Base-by-base conservation (phyloP, 2,797 vertebrate genomes). In the Chaetodon trifasciatus region DNA sequence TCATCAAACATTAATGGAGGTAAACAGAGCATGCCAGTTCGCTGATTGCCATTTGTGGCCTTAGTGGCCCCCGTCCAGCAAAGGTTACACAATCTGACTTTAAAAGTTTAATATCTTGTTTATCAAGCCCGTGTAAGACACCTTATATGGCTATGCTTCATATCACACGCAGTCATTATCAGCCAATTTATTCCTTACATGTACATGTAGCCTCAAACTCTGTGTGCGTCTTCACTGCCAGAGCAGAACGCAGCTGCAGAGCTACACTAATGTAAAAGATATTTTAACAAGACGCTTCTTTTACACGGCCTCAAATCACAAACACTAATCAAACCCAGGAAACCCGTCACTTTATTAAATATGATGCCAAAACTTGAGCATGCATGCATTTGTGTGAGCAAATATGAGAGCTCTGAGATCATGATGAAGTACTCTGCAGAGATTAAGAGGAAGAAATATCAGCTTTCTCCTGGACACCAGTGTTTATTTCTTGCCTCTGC, bases 71-170 rank as follows among this genome's bases (percentile, higher is more conserved):
- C n/a, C 40, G 46, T 67, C 24, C 35, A 35, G 37, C 23, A 42
- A 44, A 8, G 21, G n/a, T 66, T 46, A 35, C 35, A 4, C 15
- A 46, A 19, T 35, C 15, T 64, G 6, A 1, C 62, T 71, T 68
- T 56, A 65, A 50, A 66, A 9, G 17, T 71, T 72, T 28, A 21
- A 58, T 60, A 35, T 73, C 23, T 35, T 66, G 50, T 74, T 82
- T 47, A 37, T 72, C 21, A 39, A 35, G 12, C 24, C 3, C 9
- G 0, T 46, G 17, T 66, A 66, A 49, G 21, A 28, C 24, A 37
- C 88, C 86, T 86, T 89, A 81, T 84, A 92, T 83, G 87, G 89
- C 56, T 28, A 5, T 65, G 58, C 64, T 85, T 75, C 70, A 67
- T 63, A 56, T 79, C 69, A 70, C 56, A 24, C 62, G 58, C 9